Evolutionary conservation across 2,113 vertebrate genomes (phyloP).

Genomic region (Neolamprologus kungweensis): DNA sequence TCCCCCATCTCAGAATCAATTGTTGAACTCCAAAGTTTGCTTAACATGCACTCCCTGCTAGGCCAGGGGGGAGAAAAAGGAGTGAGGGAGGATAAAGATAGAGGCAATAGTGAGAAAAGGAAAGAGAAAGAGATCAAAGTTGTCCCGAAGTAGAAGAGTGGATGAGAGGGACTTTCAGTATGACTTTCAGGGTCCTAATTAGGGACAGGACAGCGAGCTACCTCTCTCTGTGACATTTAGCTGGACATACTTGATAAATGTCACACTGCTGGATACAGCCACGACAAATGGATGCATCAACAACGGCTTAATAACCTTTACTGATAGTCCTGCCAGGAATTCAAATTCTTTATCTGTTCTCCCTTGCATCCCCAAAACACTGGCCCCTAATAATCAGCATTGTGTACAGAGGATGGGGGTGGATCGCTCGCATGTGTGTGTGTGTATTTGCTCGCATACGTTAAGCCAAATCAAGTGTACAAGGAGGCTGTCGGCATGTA

Average conservation of each 20-base stretch:
- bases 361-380: slow-evolving; percentile 57
- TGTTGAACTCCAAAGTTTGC: slow-evolving; percentile 66
- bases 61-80: neutral
- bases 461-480: slow-evolving; percentile 26
- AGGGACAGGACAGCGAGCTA: slow-evolving; percentile 64
- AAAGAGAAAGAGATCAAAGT: slow-evolving; percentile 50
- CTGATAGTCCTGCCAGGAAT: slow-evolving; percentile 72
- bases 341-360: slow-evolving; percentile 62
- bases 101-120: neutral
- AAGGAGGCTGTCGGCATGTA: neutral
- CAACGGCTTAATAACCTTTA: slow-evolving; percentile 76
- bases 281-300: slow-evolving; percentile 72
- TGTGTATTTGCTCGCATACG: neutral
- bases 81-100: neutral
- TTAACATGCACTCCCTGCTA: slow-evolving; percentile 49
- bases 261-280: slow-evolving; percentile 69
- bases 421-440: neutral
- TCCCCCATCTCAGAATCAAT: slow-evolving; percentile 68
- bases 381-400: slow-evolving; percentile 49
- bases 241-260: slow-evolving; percentile 69
- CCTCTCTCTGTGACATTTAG: slow-evolving; percentile 66
- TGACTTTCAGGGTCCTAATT: slow-evolving; percentile 65
- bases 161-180: slow-evolving; percentile 63
- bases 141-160: slow-evolving; percentile 43
- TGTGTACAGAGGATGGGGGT: neutral